Evolutionary conservation across 64 coral and sea anemone genomes (phyloP).

Genomic region (Porites lutea): DNA sequence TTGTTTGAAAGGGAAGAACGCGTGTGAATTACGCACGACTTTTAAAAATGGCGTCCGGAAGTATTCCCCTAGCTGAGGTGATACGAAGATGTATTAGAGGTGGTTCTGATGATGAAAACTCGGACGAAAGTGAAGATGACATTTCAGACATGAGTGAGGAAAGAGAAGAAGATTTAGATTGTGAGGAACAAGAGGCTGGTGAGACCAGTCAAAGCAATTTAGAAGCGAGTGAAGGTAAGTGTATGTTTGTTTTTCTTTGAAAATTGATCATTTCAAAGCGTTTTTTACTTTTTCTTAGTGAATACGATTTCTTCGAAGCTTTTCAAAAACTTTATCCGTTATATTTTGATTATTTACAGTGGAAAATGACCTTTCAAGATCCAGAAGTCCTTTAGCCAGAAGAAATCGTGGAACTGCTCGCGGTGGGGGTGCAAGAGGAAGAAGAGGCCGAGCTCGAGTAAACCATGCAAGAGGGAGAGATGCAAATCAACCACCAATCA

Average conservation of each 20-base stretch:
- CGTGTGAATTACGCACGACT: constrained; percentile 13
- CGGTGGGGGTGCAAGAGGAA: constrained; percentile 1
- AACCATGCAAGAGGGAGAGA: neutral
- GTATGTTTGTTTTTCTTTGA: constrained; percentile 42
- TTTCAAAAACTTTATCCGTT: constrained; percentile 13
- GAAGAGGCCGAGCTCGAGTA: constrained; percentile 41
- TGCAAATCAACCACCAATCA: constrained; percentile 23
- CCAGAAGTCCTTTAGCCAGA: constrained; percentile 30
- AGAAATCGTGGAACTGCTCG: constrained; percentile 31
- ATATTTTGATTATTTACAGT: constrained; percentile 34
- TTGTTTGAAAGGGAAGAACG: constrained; percentile 26
- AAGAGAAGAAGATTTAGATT: constrained; percentile 26
- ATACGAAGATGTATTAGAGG: constrained; percentile 15
- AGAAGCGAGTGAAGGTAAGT: neutral
- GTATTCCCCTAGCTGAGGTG: constrained; percentile 37
- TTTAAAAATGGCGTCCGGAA: constrained; percentile 62
- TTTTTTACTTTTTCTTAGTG: constrained; percentile 40
- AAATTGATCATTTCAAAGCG: neutral
- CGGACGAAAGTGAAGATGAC: constrained; percentile 31
- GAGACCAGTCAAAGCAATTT: constrained; percentile 10
- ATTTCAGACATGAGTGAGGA: constrained; percentile 18
- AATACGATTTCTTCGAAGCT: constrained; percentile 27
- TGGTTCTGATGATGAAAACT: constrained; percentile 1
- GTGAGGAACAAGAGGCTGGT: constrained; percentile 15
- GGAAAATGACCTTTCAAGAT: constrained; percentile 18